Evolutionary conservation across 2,888 invertebrate genomes (phyloP).

Genomic region (Beris chalybata): DNA sequence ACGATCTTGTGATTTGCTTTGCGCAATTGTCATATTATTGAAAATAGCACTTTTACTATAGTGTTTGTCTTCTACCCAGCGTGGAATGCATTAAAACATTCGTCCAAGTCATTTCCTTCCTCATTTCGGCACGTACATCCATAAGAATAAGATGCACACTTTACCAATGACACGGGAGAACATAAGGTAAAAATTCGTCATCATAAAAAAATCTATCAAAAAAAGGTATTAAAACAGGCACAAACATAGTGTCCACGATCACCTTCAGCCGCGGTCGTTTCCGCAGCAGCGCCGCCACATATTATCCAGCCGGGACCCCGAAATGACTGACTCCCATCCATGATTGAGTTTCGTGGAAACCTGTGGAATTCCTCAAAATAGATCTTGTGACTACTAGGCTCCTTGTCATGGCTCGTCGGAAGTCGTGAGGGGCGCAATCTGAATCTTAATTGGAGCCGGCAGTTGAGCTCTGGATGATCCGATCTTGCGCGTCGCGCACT

Average conservation of each 20-base stretch:
- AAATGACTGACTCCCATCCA: constrained; percentile 36
- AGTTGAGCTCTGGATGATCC: constrained; percentile 17
- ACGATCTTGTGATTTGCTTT: no score
- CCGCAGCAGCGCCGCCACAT: constrained; percentile 3
- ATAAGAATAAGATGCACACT: no score
- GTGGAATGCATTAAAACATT: no score
- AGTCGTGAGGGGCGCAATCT: constrained; percentile 41
- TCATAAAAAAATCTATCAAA: no score
- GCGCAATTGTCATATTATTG: no score
- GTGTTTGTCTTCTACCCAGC: no score
- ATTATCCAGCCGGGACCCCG: neutral
- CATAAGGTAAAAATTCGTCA: no score
- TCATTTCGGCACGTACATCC: no score
- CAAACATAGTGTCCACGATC: neutral
- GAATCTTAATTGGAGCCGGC: constrained; percentile 43
- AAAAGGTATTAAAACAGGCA: no score
- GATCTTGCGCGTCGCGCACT: constrained; percentile 7
- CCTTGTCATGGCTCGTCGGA: constrained; percentile 41
- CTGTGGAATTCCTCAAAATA: constrained; percentile 34
- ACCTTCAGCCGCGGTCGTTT: neutral
- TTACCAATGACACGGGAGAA: no score
- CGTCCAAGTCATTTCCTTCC: no score
- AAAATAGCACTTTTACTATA: no score
- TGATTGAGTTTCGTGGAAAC: constrained; percentile 39
- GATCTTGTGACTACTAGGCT: constrained; percentile 37